Evolutionary conservation across 37 sponge, comb jelly and placozoan species (phyloP).

Genomic region (Halisarca cf. caerulea): DNA sequence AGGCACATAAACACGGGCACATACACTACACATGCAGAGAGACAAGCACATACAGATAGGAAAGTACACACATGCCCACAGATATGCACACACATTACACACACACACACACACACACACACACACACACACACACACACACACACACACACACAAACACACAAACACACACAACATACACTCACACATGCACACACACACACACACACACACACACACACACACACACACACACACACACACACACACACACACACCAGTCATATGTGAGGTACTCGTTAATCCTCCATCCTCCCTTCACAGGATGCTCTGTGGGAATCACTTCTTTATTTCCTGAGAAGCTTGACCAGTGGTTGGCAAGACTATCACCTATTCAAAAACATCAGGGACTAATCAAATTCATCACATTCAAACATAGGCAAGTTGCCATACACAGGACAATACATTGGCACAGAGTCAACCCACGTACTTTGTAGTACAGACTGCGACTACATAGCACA

Average conservation of each 20-base stretch:
- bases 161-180: conserved; percentile 27
- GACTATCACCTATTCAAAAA: background rate
- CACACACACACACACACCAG: conserved; percentile 40
- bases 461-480: too few relatives aligned
- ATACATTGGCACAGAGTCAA: too few relatives aligned
- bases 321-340: background rate
- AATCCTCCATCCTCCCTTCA: conserved; percentile 66
- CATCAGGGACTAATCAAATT: background rate
- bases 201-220: conserved; percentile 29
- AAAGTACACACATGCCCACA: background rate
- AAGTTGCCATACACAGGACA: too few relatives aligned
- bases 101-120: conserved; percentile 38
- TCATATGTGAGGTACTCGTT: conserved; percentile 75
- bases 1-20: too few relatives aligned
- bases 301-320: conserved; percentile 38
- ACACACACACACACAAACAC: conserved; percentile 30
- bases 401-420: too few relatives aligned
- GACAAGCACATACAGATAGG: conserved; percentile 6
- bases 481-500: too few relatives aligned
- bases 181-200: conserved; percentile 30
- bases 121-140: conserved; percentile 33
- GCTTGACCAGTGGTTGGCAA: background rate
- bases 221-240: background rate
- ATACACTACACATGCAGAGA: background rate
- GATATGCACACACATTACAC: background rate